phyloP scores from a whole-genome alignment of 2,888 invertebrate genomes.

The Alcis repandata region DNA sequence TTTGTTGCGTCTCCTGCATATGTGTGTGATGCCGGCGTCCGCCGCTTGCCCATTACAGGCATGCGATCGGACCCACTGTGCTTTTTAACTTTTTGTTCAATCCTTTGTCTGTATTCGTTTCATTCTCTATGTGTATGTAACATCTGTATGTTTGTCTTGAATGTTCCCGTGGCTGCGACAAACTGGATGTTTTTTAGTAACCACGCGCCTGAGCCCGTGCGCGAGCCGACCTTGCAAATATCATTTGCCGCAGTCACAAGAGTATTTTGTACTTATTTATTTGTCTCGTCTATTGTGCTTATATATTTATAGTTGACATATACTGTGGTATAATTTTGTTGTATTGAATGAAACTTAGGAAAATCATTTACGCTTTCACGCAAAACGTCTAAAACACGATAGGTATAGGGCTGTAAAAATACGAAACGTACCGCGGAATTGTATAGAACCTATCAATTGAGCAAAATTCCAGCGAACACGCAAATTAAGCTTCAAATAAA shows the following conservation, averaged over 20 bases:
- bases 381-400: constrained; percentile 84
- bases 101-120: constrained; percentile 87
- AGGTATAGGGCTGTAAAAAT: constrained; percentile 81
- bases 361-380: constrained; percentile 87
- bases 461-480: constrained; percentile 85
- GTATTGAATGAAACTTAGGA: constrained; percentile 83
- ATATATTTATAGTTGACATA: constrained; percentile 78
- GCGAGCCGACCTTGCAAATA: constrained; percentile 57
- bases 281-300: constrained; percentile 87
- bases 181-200: constrained; percentile 62
- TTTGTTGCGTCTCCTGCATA: constrained; percentile 86
- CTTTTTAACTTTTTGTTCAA: constrained; percentile 84
- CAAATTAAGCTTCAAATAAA: constrained; percentile 86
- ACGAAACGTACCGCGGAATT: constrained; percentile 79
- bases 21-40: constrained; percentile 84
- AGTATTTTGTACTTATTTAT: constrained; percentile 83
- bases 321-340: constrained; percentile 80
- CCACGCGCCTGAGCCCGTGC: constrained; percentile 55
- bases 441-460: constrained; percentile 76
- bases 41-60: constrained; percentile 78
- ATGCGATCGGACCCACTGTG: constrained; percentile 80
- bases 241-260: constrained; percentile 81
- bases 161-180: constrained; percentile 83
- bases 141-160: constrained; percentile 87
- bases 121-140: constrained; percentile 88